phyloP scores from a whole-genome alignment of 2,888 invertebrate species.

The Metalampra italica region DNA sequence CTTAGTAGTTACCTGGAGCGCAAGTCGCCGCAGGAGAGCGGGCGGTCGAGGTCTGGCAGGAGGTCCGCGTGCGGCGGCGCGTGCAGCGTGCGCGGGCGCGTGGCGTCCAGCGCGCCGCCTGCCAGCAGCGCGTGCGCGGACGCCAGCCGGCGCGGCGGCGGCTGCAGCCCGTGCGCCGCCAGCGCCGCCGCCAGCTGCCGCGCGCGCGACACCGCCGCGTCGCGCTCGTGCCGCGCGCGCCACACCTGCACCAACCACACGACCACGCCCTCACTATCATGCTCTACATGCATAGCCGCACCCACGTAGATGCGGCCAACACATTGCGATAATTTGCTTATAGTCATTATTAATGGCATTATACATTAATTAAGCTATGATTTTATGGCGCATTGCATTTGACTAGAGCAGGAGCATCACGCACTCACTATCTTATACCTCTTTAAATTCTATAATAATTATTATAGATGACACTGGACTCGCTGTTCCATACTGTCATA shows the following conservation, averaged over 20 bases:
- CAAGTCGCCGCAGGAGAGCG: slow-evolving; percentile 70
- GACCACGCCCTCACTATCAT: no score
- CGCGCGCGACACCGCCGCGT: slow-evolving; percentile 90
- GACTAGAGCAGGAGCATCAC: no score
- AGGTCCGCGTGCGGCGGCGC: slow-evolving; percentile 64
- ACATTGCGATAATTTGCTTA: no score
- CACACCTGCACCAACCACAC: slow-evolving; percentile 82
- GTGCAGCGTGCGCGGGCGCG: slow-evolving; percentile 64
- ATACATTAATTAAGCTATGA: no score
- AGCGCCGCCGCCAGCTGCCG: slow-evolving; percentile 91
- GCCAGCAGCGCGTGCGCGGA: slow-evolving; percentile 80
- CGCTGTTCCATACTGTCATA: no score
- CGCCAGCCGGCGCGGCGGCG: slow-evolving; percentile 83
- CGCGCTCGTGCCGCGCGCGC: slow-evolving; percentile 94
- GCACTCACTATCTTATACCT: no score
- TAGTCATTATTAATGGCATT: no score
- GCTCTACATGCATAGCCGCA: no score
- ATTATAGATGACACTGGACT: no score
- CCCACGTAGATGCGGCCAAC: no score
- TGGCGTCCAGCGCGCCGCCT: slow-evolving; percentile 73
- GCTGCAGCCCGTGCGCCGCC: slow-evolving; percentile 89
- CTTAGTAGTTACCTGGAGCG: slow-evolving; percentile 47
- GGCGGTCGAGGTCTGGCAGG: slow-evolving; percentile 69
- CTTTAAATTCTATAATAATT: no score
- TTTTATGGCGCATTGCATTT: no score